Evolutionary conservation across 2,113 vertebrate genomes (phyloP), one percentile per base, ranked within the genome.

Genomic region (Trematocara macrostoma): DNA sequence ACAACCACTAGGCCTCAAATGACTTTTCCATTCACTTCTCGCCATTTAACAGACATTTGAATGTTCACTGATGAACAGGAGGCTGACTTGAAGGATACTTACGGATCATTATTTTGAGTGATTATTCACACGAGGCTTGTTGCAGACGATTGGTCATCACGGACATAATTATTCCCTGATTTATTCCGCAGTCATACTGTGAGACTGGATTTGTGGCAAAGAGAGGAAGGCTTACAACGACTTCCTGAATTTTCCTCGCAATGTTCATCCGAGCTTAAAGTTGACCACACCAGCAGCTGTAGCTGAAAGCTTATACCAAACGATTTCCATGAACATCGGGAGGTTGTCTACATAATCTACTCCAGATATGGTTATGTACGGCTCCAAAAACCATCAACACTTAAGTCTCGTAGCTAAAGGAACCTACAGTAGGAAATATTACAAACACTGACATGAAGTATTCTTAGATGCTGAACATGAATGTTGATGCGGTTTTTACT

Each of bases 331-430:
- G 56, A 59, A 31, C 55, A 31, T 0, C 5, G 14, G 26, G 14
- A 59, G 56, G 56, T 59, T 0, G 3, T 59, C 31, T n/a, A n/a
- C n/a, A n/a, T n/a, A n/a, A 4, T 14, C 6, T n/a, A 6, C 34
- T 38, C 11, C 18, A 67, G n/a, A 67, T 20, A 38, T 67, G 61
- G 59, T 20, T 12, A 9, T 45, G 15, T 18, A 20, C 16, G 42
- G 0, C 9, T 74, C 14, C 23, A 74, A 74, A 74, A 45, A 29
- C 23, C 59, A 29, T 74, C 23, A 49, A 31, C 69, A 2, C 23
- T 45, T 45, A 0, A 45, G 38, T 71, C 20, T 26, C 8, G 0
- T 64, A n/a, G 59, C 31, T 64, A n/a, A 64, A 64, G 59, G 59
- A 64, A n/a, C 16, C 16, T 61, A 61, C 57, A 61, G 57, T 7